Conservation (phyloP, 2,113 vertebrate genomes). For the Burhinus bistriatus region DNA sequence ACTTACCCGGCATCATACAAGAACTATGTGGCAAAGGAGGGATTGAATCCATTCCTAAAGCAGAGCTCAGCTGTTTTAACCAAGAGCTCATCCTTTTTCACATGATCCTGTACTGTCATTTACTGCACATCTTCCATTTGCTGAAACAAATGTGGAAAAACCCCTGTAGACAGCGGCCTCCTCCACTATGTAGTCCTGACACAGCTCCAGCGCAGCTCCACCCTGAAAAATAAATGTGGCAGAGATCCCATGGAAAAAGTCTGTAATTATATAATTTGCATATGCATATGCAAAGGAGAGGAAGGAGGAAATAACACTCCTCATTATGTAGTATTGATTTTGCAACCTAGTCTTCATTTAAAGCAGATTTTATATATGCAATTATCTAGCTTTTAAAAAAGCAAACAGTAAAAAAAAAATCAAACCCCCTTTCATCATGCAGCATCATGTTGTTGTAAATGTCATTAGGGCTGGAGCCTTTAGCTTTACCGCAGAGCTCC, state of each 20-base stretch:
- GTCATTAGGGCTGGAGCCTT: neutral
- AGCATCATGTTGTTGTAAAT: neutral
- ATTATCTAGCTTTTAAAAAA: constrained; percentile 39
- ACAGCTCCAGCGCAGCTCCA: constrained; percentile 41
- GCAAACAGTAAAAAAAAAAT: neutral
- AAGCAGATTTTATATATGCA: neutral
- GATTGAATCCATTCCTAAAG: neutral
- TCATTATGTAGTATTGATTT: constrained; percentile 49
- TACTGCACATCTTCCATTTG: neutral
- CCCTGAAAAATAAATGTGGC: constrained; percentile 40
- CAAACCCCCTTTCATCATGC: neutral
- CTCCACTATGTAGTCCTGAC: neutral
- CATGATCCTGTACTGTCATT: neutral
- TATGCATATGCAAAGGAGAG: constrained; percentile 27
- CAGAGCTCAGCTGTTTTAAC: neutral
- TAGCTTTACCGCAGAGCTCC: neutral
- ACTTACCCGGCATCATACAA: neutral
- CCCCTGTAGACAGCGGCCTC: neutral
- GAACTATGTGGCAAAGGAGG: neutral
- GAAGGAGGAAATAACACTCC: constrained; percentile 39
- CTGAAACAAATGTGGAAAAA: constrained; percentile 14
- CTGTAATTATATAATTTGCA: constrained; percentile 42
- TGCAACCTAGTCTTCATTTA: constrained; percentile 24
- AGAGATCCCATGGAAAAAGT: constrained; percentile 20
- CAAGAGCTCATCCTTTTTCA: neutral